Percentiles rank a stretch among this genome's conserved stretches.
Conservation (phyloP, 2,797 vertebrate species). For the Parambassis ranga region DNA sequence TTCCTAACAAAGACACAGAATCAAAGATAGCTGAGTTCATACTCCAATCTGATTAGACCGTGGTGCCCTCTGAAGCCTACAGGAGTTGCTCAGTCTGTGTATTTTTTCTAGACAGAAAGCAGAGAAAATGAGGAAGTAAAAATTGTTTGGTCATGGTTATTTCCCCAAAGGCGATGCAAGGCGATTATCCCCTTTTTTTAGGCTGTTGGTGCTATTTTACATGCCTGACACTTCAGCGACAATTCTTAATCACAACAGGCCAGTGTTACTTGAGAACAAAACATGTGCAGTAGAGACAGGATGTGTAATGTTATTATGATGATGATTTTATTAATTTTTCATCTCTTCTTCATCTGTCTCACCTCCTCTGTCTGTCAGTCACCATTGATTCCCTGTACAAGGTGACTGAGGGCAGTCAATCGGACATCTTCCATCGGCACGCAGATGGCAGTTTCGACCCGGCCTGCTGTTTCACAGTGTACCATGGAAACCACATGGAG, state of each 20-base stretch:
- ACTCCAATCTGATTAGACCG: slow-evolving; percentile 45
- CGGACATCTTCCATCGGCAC: slow-evolving; percentile 93
- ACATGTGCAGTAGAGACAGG: too few species aligned
- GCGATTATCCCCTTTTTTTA: neutral
- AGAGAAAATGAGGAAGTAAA: neutral
- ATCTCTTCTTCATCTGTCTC: neutral
- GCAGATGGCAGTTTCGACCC: slow-evolving; percentile 91
- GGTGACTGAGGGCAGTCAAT: slow-evolving; percentile 93
- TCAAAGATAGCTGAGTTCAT: slow-evolving; percentile 29
- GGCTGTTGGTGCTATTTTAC: too few species aligned
- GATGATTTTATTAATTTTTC: neutral
- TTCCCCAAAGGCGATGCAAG: neutral
- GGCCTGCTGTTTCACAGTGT: slow-evolving; percentile 95
- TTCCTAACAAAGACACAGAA: slow-evolving; percentile 20
- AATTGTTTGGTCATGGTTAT: neutral
- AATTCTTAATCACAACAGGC: neutral
- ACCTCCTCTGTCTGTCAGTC: slow-evolving; percentile 77
- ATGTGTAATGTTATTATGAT: too few species aligned
- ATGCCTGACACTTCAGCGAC: neutral
- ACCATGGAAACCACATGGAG: slow-evolving; percentile 98
- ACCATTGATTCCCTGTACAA: slow-evolving; percentile 98
- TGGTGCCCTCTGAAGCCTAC: slow-evolving; percentile 18
- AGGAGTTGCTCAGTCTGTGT: slow-evolving; percentile 4
- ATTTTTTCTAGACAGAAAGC: slow-evolving; percentile 5
- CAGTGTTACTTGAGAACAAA: neutral